Evolutionary conservation across 2,888 invertebrate genomes (phyloP).

Genomic region (Tetragonula carbonaria): DNA sequence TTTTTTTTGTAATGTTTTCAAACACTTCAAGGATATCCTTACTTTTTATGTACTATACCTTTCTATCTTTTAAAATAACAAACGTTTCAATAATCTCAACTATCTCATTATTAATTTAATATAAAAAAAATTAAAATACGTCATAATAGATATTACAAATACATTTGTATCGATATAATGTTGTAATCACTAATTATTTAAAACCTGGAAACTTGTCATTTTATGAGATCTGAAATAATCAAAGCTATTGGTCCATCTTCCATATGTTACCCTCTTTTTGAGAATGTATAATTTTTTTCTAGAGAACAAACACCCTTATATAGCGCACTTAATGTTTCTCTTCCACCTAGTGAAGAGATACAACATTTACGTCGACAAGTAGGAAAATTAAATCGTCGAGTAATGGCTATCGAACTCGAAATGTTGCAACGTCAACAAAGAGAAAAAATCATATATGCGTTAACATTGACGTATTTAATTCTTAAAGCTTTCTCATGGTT

Average conservation of each 20-base stretch:
- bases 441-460: constrained; percentile 93
- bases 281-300: constrained; percentile 42
- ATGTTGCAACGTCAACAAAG: constrained; percentile 93
- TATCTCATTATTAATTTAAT: background rate
- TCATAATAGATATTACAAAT: background rate
- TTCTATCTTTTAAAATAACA: background rate
- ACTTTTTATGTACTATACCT: background rate
- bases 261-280: background rate
- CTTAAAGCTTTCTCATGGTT: constrained; percentile 95
- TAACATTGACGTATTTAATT: constrained; percentile 93
- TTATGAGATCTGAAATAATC: background rate
- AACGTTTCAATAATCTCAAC: background rate
- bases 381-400: constrained; percentile 93
- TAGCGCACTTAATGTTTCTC: constrained; percentile 77
- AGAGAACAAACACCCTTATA: constrained; percentile 89
- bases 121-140: background rate
- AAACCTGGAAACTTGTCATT: background rate
- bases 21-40: background rate
- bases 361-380: constrained; percentile 93
- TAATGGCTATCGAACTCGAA: constrained; percentile 94
- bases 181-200: background rate
- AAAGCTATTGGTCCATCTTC: background rate
- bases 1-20: background rate
- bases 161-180: background rate
- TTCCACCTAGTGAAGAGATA: constrained; percentile 89